Base-by-base conservation (phyloP, 2,888 invertebrate genomes). In the Cephus nigrinus region DNA sequence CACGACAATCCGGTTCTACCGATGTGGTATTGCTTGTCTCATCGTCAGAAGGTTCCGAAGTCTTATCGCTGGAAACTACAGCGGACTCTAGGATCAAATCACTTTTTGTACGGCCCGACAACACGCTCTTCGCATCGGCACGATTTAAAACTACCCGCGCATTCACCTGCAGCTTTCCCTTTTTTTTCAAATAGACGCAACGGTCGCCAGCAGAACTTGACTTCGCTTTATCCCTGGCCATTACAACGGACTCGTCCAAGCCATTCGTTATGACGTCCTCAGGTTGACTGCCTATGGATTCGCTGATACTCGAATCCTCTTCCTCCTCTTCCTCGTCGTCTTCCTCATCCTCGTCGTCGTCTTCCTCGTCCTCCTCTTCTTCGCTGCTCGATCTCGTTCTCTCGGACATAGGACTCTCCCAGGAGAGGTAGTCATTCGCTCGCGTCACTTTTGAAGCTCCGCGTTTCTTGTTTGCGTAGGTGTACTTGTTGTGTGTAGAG, bases 371-470 rank as follows among this genome's bases (percentile, higher is more conserved):
- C 31, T 71, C 71, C 12, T 78, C 78, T 40, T 78, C 78, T 23
- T 82, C 91, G 82, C 86, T 90, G 82, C 87, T 91, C 31, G 89
- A 88, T 76, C 89, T 86, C 73, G 88, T 90, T 68, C 90, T 84
- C 77, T 90, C 91, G 0, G 90, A 90, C 80, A 88, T 84, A 3
- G 91, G 91, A 68, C 90, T 91, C 79, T 90, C 91, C 91, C 91
- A 91, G 4, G 90, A 84, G 9, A 90, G 83, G 33, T 88, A 88
- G 12, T 87, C 87, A 72, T 87, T 87, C 23, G 55, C 75, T 1
- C 84, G 80, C n/a, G 81, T 33, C 15, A 89, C 83, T 75, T 91
- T 90, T n/a, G 86, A 87, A 12, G 87, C 77, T 0, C 85, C 80
- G 11, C 90, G 87, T 69, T 90, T 91, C 73, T 91, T 90, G 78